Base-by-base conservation (phyloP, 2,797 vertebrate species). In the Rousettus madagascariensis region DNA sequence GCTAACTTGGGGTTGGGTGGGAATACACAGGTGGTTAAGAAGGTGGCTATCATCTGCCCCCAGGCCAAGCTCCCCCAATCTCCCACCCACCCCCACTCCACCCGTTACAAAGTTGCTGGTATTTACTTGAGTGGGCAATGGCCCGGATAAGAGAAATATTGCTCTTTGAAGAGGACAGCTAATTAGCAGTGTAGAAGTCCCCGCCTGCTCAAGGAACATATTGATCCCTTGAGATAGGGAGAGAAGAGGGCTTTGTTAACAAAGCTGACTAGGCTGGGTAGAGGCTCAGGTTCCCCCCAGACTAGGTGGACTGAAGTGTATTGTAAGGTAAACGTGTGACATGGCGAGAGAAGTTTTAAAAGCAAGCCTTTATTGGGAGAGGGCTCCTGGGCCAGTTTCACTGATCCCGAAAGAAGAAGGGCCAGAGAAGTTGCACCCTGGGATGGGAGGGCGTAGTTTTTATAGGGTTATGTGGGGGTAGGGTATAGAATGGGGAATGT, bases 111-210 rank as follows among this genome's bases (percentile, higher is more conserved):
- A 87, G 90, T 6, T 82, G 68, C 90, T 59, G 63, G 89, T 69
- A 69, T 91, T 78, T 83, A 68, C 92, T 78, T 83, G 69, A 89
- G 59, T 93, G 95, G 95, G 95, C 96, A 79, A 86, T 95, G 95
- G 95, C 93, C 95, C 2, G 78, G 82, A 92, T 92, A 89, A 98
- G 94, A 92, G 90, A 94, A 96, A 94, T 80, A 96, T 94, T 94
- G 80, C 86, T 89, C 93, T 96, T 97, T 95, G 90, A 98, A 93
- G 97, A 95, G 91, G 93, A 97, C 72, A 69, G 91, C 96, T 97
- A 84, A 97, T 97, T 96, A 95, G 92, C 66, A 94, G 92, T 83
- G 95, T 93, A 77, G 95, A 11, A 68, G 71, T 92, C 49, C 93
- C 36, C 36, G 89, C 93, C 87, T 87, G 85, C 96, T 96, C 83